Percentiles rank a stretch among this genome's conserved stretches.
These are phyloP conservation scores for Nicator chloris DNA, from an alignment of 2,113 vertebrate genomes.

Conservation along the genomic window DNA sequence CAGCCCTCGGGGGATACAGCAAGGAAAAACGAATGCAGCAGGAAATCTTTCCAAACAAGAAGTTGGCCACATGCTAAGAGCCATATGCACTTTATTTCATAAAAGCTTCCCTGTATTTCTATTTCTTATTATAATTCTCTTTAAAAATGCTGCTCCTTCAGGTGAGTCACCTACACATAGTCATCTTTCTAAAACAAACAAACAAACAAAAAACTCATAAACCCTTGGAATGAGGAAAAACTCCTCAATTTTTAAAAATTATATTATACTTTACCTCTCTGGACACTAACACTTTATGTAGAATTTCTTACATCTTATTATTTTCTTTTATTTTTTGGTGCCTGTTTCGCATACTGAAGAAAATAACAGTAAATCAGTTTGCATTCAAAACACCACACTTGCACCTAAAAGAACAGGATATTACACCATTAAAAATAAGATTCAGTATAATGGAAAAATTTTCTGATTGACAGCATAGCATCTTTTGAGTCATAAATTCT, in stretches of 20 bases:
- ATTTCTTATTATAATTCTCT: neutral
- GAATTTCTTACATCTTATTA: neutral
- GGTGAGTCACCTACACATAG: neutral
- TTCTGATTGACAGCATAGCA: neutral
- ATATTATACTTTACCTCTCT: neutral
- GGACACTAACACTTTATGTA: neutral
- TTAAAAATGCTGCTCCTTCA: neutral
- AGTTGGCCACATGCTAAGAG: neutral
- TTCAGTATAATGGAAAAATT: neutral
- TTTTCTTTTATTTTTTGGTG: neutral
- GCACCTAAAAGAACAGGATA: neutral
- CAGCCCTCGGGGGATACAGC: neutral
- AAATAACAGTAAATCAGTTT: neutral
- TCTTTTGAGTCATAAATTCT: constrained; percentile 16
- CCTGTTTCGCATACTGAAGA: neutral
- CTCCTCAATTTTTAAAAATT: neutral
- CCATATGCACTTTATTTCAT: neutral
- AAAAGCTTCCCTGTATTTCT: neutral
- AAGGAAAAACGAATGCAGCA: neutral
- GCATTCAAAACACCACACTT: neutral
- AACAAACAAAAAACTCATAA: neutral
- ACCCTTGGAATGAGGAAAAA: neutral
- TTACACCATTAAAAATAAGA: constrained; percentile 10
- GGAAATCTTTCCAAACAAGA: neutral
- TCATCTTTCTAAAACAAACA: neutral